These are phyloP conservation scores for Drosophila acutilabella DNA, from an alignment of 2,888 invertebrate species.

Conservation along the genomic window DNA sequence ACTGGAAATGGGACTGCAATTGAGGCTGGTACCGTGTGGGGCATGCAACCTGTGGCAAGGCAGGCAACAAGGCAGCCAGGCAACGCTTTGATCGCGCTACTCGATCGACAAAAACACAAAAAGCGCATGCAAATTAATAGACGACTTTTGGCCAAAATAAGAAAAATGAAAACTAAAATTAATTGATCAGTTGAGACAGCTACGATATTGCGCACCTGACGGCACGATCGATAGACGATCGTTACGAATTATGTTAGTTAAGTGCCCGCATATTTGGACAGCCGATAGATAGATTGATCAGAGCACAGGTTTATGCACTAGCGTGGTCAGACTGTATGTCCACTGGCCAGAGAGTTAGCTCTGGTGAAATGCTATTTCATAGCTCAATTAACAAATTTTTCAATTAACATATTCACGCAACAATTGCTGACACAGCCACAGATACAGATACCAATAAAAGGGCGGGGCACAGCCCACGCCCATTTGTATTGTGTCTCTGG, in stretches of 20 bases:
- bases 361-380: constrained; percentile 67
- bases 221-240: constrained; percentile 59
- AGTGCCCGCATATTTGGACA: constrained; percentile 69
- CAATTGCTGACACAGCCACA: constrained; percentile 53
- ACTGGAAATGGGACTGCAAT: constrained; percentile 12
- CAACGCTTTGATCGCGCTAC: constrained; percentile 11
- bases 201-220: constrained; percentile 59
- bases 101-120: constrained; percentile 62
- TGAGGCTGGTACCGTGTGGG: constrained; percentile 8
- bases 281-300: constrained; percentile 31
- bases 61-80: not conserved
- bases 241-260: constrained; percentile 61
- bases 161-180: constrained; percentile 67
- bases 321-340: not conserved
- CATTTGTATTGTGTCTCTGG: constrained; percentile 10
- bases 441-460: not conserved
- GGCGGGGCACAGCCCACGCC: constrained; percentile 50
- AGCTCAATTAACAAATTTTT: constrained; percentile 72
- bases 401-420: constrained; percentile 81
- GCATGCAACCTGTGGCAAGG: constrained; percentile 65
- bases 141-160: constrained; percentile 61
- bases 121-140: constrained; percentile 77
- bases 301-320: too few species aligned
- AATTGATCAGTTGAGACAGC: constrained; percentile 75
- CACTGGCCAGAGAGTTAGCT: not conserved